These are phyloP conservation scores for Caerostris extrusa DNA, from an alignment of 1,140 invertebrate species.

Conservation along the genomic window DNA sequence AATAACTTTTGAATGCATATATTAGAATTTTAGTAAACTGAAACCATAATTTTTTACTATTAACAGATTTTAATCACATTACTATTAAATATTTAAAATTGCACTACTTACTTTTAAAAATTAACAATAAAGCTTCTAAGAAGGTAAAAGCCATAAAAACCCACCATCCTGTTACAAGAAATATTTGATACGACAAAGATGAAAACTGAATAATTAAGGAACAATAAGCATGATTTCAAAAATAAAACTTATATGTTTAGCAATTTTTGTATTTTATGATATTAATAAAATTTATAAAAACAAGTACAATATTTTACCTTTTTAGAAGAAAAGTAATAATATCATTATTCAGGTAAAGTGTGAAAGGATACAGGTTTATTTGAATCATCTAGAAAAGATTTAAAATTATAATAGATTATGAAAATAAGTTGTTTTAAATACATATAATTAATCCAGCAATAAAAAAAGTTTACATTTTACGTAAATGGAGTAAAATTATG, in stretches of 20 bases:
- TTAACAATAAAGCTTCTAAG: background rate
- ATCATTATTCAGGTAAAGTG: too few species aligned
- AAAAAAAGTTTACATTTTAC: too few species aligned
- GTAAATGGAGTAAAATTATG: too few species aligned
- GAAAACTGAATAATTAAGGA: slow-evolving; percentile 23
- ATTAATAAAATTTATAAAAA: too few species aligned
- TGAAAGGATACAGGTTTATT: slow-evolving; percentile 24
- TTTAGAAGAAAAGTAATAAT: too few species aligned
- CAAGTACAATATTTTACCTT: too few species aligned
- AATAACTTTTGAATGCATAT: background rate
- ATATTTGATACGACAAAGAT: slow-evolving; percentile 59
- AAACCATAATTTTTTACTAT: background rate
- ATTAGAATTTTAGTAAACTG: too few species aligned
- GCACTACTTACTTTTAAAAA: slow-evolving; percentile 32
- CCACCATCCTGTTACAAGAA: slow-evolving; percentile 50
- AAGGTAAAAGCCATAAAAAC: slow-evolving; percentile 19
- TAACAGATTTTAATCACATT: background rate
- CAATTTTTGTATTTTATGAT: too few species aligned
- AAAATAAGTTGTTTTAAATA: too few species aligned
- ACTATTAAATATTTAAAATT: background rate
- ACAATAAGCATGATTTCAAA: background rate
- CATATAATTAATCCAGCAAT: too few species aligned
- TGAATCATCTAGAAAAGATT: background rate
- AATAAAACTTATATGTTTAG: too few species aligned
- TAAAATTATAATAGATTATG: too few species aligned